Base-by-base conservation (phyloP, 2,113 vertebrate species). In the Pelmatolapia mariae region DNA sequence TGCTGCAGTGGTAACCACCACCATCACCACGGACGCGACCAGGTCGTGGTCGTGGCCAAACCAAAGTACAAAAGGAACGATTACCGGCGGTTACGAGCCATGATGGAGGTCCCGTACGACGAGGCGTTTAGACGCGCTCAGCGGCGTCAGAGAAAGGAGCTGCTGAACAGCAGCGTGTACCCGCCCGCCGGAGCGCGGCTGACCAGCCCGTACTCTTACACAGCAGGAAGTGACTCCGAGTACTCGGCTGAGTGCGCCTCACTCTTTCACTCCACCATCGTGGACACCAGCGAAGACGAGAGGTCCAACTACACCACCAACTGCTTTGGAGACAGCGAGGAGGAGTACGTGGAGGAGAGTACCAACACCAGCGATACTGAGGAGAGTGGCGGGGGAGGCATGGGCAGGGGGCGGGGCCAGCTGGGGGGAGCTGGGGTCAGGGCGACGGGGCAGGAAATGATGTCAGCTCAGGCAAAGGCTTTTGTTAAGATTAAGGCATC, bases 401-500 rank as follows among this genome's bases (percentile, higher is more conserved):
- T 59, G 56, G 29, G 81, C 31, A 22, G 66, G 43, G 68, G 83
- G 29, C 1, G 80, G 71, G 61, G 97, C 93, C 97, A 96, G 97
- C 96, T 61, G 94, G 96, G 31, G 78, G 96, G 97, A 2, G 89
- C 96, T 7, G 97, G 71, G 22, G 5, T 13, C 40, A 53, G 82
- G 10, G 15, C 93, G 0, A 94, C 92, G 2, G 84, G 94, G 1
- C 93, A 96, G 0, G 97, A 97, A 84, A 95, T 97, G 81, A 97
- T 94, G 53, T 90, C 95, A 76, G 94, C 97, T 82, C 96, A 97
- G 1, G 92, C 96, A 0, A 98, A 98, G 89, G 95, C 98, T 33
- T 97, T 97, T 36, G 97, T 99, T 57, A 99, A 98, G 95, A 98
- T 99, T 80, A 99, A 99, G 92, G 98, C 98, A 1, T 99, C 98